Evolutionary conservation across 2,113 vertebrate species (phyloP).

Genomic region (Nipponia nippon): DNA sequence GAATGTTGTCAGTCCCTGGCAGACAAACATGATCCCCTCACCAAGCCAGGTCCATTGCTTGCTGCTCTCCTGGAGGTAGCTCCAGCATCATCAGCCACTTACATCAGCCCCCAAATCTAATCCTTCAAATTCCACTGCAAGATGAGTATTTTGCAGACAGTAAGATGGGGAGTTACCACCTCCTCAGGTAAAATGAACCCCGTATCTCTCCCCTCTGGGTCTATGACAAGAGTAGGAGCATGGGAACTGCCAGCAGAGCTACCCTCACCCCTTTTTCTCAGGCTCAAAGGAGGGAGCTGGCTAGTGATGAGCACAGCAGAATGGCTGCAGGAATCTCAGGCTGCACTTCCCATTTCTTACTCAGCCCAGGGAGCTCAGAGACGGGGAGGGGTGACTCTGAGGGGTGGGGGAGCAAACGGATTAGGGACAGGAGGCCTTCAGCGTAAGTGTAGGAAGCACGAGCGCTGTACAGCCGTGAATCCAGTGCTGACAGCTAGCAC

Average conservation of each 20-base stretch:
- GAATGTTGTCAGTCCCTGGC: neutral
- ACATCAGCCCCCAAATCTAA: neutral
- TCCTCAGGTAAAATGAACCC: neutral
- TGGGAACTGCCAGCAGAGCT: neutral
- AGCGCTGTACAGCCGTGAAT: neutral
- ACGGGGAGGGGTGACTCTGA: rapidly evolving
- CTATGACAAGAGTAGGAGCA: neutral
- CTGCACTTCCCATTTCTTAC: neutral
- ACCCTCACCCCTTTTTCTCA: neutral
- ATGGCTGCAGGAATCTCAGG: neutral
- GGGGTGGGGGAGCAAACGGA: neutral
- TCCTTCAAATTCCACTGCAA: neutral
- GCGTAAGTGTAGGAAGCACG: neutral
- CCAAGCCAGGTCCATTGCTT: neutral
- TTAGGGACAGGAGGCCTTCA: neutral
- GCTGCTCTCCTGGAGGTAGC: neutral
- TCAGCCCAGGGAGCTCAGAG: neutral
- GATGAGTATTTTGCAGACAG: neutral
- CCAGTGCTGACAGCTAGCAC: neutral
- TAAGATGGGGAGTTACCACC: neutral
- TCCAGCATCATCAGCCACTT: neutral
- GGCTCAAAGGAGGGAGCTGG: neutral
- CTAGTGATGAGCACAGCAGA: neutral
- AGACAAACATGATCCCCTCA: neutral
- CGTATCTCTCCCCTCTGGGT: neutral